Conservation (phyloP, 2,797 vertebrate species). For the Sitta carolinensis region DNA sequence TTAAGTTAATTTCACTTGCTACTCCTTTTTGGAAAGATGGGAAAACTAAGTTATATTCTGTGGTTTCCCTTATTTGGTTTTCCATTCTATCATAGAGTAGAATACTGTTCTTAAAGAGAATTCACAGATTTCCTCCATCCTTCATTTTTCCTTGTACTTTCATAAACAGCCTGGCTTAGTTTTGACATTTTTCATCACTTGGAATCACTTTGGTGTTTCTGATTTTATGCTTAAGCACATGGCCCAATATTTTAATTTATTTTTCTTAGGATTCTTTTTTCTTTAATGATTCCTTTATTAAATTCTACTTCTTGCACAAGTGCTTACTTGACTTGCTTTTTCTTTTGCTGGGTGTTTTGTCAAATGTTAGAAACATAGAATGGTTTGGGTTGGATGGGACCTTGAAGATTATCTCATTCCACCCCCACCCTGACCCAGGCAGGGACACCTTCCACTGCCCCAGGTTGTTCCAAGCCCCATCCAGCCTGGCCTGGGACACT, state of each 20-base stretch:
- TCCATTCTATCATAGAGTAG: not conserved
- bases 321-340: not conserved
- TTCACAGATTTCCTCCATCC: not conserved
- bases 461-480: rapidly evolving
- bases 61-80: not conserved
- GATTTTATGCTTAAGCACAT: rapidly evolving
- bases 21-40: not conserved
- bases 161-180: not conserved
- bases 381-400: not conserved
- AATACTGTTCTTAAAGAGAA: not conserved
- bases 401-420: not conserved
- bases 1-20: not conserved
- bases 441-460: not conserved
- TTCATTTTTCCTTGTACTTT: not conserved
- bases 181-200: not conserved
- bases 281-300: not conserved
- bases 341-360: not conserved
- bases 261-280: not conserved
- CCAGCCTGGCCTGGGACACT: not conserved
- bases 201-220: not conserved
- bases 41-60: not conserved
- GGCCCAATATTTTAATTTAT: not conserved
- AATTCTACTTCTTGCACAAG: not conserved
- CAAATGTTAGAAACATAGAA: not conserved
- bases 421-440: no score